Evolutionary conservation across 1,140 invertebrate species (phyloP).

Genomic region (Drosophila sucinea): DNA sequence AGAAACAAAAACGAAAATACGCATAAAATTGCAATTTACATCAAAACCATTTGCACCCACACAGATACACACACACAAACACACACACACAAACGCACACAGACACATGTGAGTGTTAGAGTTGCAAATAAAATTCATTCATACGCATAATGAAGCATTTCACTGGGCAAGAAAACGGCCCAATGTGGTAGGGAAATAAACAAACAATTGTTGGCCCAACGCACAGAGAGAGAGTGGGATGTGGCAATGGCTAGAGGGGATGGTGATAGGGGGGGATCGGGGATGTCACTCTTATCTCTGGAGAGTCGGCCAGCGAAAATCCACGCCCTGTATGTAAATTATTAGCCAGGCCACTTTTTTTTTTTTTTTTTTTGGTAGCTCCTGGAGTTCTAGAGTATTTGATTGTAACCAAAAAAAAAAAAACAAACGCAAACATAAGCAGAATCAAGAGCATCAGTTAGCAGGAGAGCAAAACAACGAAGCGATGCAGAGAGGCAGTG

Average conservation of each 20-base stretch:
- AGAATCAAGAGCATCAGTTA: neutral
- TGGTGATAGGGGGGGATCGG: neutral
- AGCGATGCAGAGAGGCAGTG: constrained; percentile 25
- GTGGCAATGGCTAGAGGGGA: neutral
- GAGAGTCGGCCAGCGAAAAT: constrained; percentile 63
- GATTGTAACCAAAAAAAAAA: constrained; percentile 22
- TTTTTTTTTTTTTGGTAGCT: constrained; percentile 64
- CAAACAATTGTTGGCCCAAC: constrained; percentile 69
- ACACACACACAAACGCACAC: neutral
- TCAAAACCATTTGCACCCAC: constrained; percentile 79
- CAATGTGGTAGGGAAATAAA: constrained; percentile 76
- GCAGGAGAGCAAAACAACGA: neutral
- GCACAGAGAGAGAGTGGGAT: neutral
- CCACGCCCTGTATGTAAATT: constrained; percentile 83
- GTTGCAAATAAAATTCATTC: constrained; percentile 79
- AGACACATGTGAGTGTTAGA: constrained; percentile 19
- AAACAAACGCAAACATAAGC: constrained; percentile 22
- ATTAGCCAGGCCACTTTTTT: constrained; percentile 79
- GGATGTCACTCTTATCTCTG: constrained; percentile 40
- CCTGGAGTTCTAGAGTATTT: constrained; percentile 55
- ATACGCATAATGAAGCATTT: constrained; percentile 71
- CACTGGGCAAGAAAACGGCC: constrained; percentile 67
- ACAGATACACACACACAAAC: constrained; percentile 48
- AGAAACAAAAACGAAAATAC: constrained; percentile 64
- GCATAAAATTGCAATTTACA: constrained; percentile 81